Conservation (phyloP, 2,113 vertebrate genomes). For the Eurystomus gularis region DNA sequence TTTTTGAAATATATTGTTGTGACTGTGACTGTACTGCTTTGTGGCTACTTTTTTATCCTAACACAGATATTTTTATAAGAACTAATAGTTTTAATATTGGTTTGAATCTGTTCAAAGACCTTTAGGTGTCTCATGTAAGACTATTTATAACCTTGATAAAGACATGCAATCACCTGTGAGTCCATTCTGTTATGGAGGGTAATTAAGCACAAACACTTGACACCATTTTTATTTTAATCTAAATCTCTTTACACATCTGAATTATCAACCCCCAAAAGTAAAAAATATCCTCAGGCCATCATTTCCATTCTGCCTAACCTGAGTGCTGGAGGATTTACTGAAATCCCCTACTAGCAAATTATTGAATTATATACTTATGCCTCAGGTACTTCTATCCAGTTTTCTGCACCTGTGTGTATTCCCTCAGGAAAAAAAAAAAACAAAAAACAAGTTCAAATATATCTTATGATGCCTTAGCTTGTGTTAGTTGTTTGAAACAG, state of each 20-base stretch:
- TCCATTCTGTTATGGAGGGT: background rate
- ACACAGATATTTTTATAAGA: background rate
- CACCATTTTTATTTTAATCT: background rate
- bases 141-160: background rate
- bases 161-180: background rate
- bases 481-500: background rate
- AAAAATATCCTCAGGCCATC: background rate
- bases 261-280: background rate
- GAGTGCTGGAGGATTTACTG: background rate
- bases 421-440: background rate
- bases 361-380: background rate
- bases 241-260: background rate
- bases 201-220: background rate
- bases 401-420: background rate
- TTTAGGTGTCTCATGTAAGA: background rate
- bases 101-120: background rate
- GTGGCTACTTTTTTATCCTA: background rate
- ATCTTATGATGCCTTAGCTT: background rate
- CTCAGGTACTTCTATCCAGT: background rate
- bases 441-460: background rate
- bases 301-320: background rate
- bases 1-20: background rate
- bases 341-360: background rate
- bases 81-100: background rate
- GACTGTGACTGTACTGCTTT: background rate